A percentile compares a stretch with the other conserved stretches of the same genome.
phyloP scores from a whole-genome alignment of 2,888 invertebrate genomes.

The Drosophila silvestris region DNA sequence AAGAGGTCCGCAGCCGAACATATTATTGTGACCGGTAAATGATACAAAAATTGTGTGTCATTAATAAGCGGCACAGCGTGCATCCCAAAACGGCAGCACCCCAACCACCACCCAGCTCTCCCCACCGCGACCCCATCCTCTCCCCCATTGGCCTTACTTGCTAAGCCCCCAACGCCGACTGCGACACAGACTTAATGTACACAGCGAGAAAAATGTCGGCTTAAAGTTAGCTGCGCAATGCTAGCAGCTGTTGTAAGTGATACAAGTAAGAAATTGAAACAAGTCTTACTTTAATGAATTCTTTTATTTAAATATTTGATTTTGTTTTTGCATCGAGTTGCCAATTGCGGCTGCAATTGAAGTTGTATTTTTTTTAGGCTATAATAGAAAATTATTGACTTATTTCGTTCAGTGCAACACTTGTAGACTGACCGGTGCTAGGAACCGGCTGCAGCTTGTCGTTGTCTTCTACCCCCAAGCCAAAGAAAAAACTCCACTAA shows the following conservation, averaged over 20 bases:
- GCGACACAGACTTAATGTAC: slow-evolving; percentile 11
- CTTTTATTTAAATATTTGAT: background rate
- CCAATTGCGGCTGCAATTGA: background rate
- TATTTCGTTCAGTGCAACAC: slow-evolving; percentile 8
- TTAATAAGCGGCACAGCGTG: slow-evolving; percentile 80
- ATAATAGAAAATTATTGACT: background rate
- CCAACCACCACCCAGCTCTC: slow-evolving; percentile 5
- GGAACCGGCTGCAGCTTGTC: slow-evolving; percentile 56
- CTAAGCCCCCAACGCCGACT: background rate
- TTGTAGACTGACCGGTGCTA: slow-evolving; percentile 68
- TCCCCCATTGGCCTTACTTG: background rate
- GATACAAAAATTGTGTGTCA: slow-evolving; percentile 83
- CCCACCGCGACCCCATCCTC: background rate
- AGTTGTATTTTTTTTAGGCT: background rate
- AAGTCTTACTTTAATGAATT: background rate
- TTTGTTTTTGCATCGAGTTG: too few species aligned
- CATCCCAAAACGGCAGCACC: slow-evolving; percentile 40
- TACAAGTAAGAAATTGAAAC: background rate
- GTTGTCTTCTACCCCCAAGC: slow-evolving; percentile 23
- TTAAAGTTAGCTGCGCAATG: background rate
- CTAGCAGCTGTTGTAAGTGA: too few species aligned
- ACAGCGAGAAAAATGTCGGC: background rate
- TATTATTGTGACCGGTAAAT: slow-evolving; percentile 82
- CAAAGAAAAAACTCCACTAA: slow-evolving; percentile 2
- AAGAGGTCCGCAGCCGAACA: slow-evolving; percentile 38